Conservation (phyloP, 2,797 vertebrate species). For the Acomys russatus region DNA sequence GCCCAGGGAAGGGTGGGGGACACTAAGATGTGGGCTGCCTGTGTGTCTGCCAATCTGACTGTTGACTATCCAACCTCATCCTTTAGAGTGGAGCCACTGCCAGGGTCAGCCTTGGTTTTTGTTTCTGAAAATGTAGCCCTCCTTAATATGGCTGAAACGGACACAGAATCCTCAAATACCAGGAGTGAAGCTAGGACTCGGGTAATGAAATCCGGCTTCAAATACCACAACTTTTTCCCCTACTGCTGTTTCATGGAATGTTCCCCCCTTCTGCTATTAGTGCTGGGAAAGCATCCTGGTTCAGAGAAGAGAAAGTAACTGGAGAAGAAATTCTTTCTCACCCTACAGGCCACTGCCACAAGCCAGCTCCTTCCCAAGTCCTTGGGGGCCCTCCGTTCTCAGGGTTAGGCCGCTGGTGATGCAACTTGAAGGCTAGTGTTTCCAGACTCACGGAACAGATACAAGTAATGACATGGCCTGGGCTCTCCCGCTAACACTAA, state of each 20-base stretch:
- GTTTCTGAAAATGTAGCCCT: not conserved
- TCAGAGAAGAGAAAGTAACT: not conserved
- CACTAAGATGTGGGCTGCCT: not conserved
- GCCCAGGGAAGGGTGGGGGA: not conserved
- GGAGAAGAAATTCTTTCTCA: constrained; percentile 9
- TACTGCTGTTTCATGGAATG: not conserved
- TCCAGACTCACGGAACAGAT: not conserved
- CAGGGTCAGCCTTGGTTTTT: not conserved
- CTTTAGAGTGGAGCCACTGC: not conserved
- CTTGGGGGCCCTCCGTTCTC: not conserved
- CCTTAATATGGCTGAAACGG: not conserved
- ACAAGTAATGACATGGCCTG: not conserved
- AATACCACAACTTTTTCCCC: not conserved
- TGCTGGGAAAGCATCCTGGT: not conserved
- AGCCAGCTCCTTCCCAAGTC: not conserved
- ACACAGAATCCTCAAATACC: not conserved
- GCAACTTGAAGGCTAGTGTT: not conserved
- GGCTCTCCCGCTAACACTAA: not conserved
- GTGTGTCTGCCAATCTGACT: not conserved
- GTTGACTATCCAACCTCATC: too few relatives aligned
- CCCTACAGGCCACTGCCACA: not conserved
- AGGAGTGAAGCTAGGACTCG: not conserved
- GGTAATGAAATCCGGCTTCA: not conserved
- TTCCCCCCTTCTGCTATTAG: constrained; percentile 12
- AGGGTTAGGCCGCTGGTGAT: not conserved